These are phyloP conservation scores for Berghia stephanieae DNA, from an alignment of 1,140 invertebrate genomes.

Conservation along the genomic window DNA sequence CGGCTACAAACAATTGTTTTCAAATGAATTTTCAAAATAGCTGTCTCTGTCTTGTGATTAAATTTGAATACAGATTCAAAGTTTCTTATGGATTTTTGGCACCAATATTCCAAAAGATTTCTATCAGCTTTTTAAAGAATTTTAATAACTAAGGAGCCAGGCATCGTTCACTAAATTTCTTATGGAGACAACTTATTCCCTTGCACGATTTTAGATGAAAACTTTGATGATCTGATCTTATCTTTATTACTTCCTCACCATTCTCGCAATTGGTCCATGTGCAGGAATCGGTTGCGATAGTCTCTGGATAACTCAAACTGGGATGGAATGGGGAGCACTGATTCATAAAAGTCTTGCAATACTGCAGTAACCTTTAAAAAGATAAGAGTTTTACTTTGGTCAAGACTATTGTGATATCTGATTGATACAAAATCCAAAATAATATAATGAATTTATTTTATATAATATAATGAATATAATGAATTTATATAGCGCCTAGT, in stretches of 20 bases:
- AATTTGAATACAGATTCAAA: too few species aligned
- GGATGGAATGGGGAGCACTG: slow-evolving; percentile 78
- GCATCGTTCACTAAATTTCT: neutral
- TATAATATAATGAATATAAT: neutral
- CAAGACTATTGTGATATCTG: neutral
- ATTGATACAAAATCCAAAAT: neutral
- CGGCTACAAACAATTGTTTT: too few species aligned
- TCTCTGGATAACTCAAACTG: slow-evolving; percentile 78
- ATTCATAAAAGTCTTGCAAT: slow-evolving; percentile 81
- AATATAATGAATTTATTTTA: neutral
- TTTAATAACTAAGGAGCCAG: neutral
- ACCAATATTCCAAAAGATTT: neutral
- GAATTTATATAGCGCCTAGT: neutral
- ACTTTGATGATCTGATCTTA: neutral
- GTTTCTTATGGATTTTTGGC: too few species aligned
- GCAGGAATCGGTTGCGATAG: slow-evolving; percentile 78
- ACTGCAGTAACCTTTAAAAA: slow-evolving; percentile 72
- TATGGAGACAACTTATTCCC: neutral
- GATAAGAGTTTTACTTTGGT: neutral
- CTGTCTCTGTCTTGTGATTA: too few species aligned
- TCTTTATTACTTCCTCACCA: slow-evolving; percentile 67
- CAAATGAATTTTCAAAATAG: too few species aligned
- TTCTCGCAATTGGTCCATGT: slow-evolving; percentile 73
- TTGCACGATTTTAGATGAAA: neutral
- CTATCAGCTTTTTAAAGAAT: neutral